Evolutionary conservation across 2,888 invertebrate genomes (phyloP).

Genomic region (Pediacus dermestoides): DNA sequence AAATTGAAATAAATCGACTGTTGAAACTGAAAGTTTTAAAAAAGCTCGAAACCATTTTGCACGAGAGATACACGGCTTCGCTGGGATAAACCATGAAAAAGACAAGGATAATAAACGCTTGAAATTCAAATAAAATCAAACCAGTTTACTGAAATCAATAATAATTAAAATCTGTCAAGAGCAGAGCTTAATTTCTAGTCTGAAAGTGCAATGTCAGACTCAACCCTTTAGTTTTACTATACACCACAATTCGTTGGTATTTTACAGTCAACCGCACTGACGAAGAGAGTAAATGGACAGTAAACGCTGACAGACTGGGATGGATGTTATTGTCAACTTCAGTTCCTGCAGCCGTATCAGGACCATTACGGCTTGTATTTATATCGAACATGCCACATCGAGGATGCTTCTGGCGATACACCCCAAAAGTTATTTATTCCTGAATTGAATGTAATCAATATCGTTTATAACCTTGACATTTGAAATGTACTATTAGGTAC

Average conservation of each 20-base stretch:
- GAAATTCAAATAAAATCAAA: slow-evolving; percentile 18
- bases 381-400: slow-evolving; percentile 3
- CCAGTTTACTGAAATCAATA: slow-evolving; percentile 18
- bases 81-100: slow-evolving; percentile 1
- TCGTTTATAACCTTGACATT: slow-evolving; percentile 6
- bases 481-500: too few relatives aligned
- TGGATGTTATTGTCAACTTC: slow-evolving; percentile 16
- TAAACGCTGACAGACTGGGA: slow-evolving; percentile 6
- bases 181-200: slow-evolving; percentile 20
- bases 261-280: slow-evolving; percentile 16
- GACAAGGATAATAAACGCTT: slow-evolving; percentile 1
- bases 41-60: slow-evolving; percentile 4
- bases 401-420: neutral
- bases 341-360: slow-evolving; percentile 14
- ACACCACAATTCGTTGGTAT: slow-evolving; percentile 18
- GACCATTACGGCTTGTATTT: slow-evolving; percentile 12
- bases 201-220: slow-evolving; percentile 23
- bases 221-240: slow-evolving; percentile 19
- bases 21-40: slow-evolving; percentile 17
- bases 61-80: too few relatives aligned
- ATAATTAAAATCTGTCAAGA: slow-evolving; percentile 26
- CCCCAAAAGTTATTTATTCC: slow-evolving; percentile 8
- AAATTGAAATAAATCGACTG: slow-evolving; percentile 30
- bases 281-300: slow-evolving; percentile 2
- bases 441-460: slow-evolving; percentile 4